phyloP scores from a whole-genome alignment of 2,888 invertebrate species.

The Amitus sp. region DNA sequence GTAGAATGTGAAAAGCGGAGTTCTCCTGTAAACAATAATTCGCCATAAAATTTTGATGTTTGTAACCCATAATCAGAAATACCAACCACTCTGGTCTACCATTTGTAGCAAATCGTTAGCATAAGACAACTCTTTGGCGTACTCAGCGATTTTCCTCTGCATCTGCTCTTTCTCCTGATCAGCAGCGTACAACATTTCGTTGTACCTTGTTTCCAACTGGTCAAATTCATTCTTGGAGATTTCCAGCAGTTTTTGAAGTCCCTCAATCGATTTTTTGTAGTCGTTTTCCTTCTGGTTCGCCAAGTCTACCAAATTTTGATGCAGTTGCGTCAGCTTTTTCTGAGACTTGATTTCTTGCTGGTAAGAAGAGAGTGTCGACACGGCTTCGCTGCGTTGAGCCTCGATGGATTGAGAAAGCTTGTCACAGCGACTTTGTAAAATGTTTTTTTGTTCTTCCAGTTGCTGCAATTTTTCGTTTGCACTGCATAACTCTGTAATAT shows the following conservation, averaged over 20 bases:
- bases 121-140: background rate
- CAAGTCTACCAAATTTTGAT: background rate
- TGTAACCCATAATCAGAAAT: background rate
- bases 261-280: background rate
- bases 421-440: background rate
- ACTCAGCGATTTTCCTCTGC: background rate
- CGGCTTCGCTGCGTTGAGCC: background rate
- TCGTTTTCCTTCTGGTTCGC: background rate
- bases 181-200: background rate
- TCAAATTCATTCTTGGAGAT: background rate
- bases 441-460: background rate
- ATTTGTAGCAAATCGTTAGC: background rate
- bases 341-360: background rate
- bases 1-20: background rate
- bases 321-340: background rate
- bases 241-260: background rate
- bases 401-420: background rate
- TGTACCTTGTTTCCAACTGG: background rate
- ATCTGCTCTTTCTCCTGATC: background rate
- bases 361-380: background rate
- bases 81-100: background rate
- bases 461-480: background rate
- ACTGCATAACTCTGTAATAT: background rate
- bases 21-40: background rate
- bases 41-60: background rate